Conservation (phyloP, 2,797 vertebrate genomes). For the Pipistrellus pygmaeus region DNA sequence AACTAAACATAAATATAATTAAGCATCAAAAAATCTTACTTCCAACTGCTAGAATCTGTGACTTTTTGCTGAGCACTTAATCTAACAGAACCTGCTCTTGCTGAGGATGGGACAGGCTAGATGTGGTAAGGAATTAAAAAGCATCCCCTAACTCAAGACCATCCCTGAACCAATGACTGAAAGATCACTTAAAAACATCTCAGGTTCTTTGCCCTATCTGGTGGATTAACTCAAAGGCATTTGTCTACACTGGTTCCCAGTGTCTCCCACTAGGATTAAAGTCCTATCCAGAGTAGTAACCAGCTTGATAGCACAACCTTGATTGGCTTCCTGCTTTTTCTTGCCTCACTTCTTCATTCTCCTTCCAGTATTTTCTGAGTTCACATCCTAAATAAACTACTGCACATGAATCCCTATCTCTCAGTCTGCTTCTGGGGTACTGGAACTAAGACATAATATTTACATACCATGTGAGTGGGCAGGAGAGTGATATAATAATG, state of each 20-base stretch:
- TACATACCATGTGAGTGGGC: background rate
- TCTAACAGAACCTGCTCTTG: constrained; percentile 37
- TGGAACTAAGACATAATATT: background rate
- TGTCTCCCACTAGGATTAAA: background rate
- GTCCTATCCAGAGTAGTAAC: background rate
- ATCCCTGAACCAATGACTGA: background rate
- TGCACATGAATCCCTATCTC: background rate
- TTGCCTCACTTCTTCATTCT: background rate
- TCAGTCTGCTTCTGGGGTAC: background rate
- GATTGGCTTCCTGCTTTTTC: background rate
- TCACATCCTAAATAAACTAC: background rate
- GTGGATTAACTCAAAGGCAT: background rate
- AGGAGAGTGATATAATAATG: background rate
- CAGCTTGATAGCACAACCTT: background rate
- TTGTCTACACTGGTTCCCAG: background rate
- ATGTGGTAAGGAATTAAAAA: background rate
- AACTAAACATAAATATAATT: constrained; percentile 47
- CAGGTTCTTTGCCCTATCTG: background rate
- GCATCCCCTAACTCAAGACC: background rate
- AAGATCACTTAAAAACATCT: background rate
- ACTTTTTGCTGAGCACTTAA: background rate
- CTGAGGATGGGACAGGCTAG: background rate
- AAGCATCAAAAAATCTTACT: constrained; percentile 32
- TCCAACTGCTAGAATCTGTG: background rate
- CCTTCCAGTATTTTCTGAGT: background rate